Conservation (phyloP, 2,888 invertebrate species). For the Junonia oenone region DNA sequence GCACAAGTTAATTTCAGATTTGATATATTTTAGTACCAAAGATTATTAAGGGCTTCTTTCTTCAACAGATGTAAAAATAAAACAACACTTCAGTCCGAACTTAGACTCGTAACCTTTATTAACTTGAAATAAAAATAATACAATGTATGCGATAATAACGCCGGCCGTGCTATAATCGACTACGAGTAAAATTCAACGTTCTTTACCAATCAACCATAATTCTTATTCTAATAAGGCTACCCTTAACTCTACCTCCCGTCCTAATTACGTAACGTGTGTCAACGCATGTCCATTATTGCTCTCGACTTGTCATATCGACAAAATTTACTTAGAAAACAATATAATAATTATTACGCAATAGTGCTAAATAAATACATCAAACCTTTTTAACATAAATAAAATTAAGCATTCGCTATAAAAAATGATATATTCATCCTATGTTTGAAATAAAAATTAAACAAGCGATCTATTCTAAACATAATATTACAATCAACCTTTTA, state of each 20-base stretch:
- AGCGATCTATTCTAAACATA: not conserved
- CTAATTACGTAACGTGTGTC: slow-evolving; percentile 45
- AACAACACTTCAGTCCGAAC: slow-evolving; percentile 34
- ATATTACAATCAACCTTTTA: not conserved
- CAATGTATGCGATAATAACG: slow-evolving; percentile 68
- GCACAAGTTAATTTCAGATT: too few species aligned
- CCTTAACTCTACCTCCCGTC: slow-evolving; percentile 66
- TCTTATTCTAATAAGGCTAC: slow-evolving; percentile 77
- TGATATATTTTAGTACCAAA: too few species aligned
- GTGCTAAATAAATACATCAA: slow-evolving; percentile 2
- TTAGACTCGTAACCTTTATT: slow-evolving; percentile 62
- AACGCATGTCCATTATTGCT: slow-evolving; percentile 51
- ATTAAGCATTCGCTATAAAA: slow-evolving; percentile 2
- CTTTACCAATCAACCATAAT: slow-evolving; percentile 53
- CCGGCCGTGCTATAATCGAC: slow-evolving; percentile 65
- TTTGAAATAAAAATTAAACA: slow-evolving; percentile 2
- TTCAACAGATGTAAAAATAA: slow-evolving; percentile 19
- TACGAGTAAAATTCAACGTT: slow-evolving; percentile 67
- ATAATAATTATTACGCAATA: slow-evolving; percentile 2
- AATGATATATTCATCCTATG: slow-evolving; percentile 7
- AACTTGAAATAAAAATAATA: slow-evolving; percentile 68
- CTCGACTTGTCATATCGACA: slow-evolving; percentile 22
- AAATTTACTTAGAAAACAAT: slow-evolving; percentile 1
- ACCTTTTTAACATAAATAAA: slow-evolving; percentile 2
- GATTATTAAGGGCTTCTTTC: too few species aligned